Evolutionary conservation across 2,888 invertebrate species (phyloP).

Genomic region (Diarsia rubi): DNA sequence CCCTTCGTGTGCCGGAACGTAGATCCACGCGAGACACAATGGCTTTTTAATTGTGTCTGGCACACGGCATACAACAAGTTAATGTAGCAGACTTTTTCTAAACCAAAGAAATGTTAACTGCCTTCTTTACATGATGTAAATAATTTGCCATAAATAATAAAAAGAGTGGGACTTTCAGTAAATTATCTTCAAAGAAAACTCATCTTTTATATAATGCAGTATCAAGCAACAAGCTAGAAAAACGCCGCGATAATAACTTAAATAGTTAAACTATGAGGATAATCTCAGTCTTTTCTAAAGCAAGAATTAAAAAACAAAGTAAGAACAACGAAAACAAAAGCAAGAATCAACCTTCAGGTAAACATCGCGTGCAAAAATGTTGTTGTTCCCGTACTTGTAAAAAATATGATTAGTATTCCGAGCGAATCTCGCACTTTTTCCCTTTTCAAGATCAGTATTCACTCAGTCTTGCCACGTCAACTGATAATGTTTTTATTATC

Average conservation of each 20-base stretch:
- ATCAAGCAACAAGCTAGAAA: not conserved
- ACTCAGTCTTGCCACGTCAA: slow-evolving; percentile 39
- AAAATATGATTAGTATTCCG: slow-evolving; percentile 46
- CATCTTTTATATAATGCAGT: not conserved
- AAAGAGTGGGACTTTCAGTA: not conserved
- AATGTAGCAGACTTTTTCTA: not conserved
- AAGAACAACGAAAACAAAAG: slow-evolving; percentile 13
- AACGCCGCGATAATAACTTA: not conserved
- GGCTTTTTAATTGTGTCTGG: too few relatives aligned
- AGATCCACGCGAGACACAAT: too few relatives aligned
- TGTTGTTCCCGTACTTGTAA: slow-evolving; percentile 26
- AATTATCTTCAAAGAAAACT: not conserved
- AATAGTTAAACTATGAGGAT: not conserved
- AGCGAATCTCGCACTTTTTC: slow-evolving; percentile 31
- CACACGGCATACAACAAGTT: too few relatives aligned
- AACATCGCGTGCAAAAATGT: slow-evolving; percentile 47
- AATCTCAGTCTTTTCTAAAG: not conserved
- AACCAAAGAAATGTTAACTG: too few relatives aligned
- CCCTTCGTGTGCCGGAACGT: too few relatives aligned
- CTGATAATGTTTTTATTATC: slow-evolving; percentile 51
- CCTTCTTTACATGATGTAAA: too few relatives aligned
- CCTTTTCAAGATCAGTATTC: slow-evolving; percentile 50
- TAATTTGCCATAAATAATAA: not conserved
- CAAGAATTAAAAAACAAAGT: slow-evolving; percentile 27
- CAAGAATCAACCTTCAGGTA: slow-evolving; percentile 17